Evolutionary conservation across 2,113 vertebrate species (phyloP), one percentile per base, ranked within the genome.

Genomic region (Gasterosteus nipponicus): DNA sequence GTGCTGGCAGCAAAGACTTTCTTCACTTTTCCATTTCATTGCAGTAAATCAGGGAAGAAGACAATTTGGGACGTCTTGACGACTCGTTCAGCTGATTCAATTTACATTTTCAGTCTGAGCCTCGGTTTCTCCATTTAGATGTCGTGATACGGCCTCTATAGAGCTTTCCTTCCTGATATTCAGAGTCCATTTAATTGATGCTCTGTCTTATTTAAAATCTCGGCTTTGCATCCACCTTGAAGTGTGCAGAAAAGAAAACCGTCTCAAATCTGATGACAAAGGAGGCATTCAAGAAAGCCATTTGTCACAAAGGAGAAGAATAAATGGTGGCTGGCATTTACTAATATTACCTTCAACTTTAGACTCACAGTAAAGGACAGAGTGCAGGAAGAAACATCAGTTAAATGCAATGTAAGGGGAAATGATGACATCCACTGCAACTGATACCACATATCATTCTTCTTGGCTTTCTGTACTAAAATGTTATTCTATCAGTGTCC

Each of bases 141-240:
- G 61, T 44, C 16, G 54, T 49, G 60, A 79, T 71, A n/a, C 41
- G 31, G 33, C 11, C 46, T 66, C 70, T 78, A 42, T 56, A 3
- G 73, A 70, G 79, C 47, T 62, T 82, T 76, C 44, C 56, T 2
- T 71, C 19, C 57, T 57, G 57, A 69, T 76, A 39, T 41, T 56
- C 51, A 9, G 14, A 11, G 51, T 60, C 71, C 65, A 77, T 83
- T 85, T 90, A 88, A 91, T 89, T 88, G 82, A 75, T 82, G 87
- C 56, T 49, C 12, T 2, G 26, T 77, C 75, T 90, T 86, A 76
- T 86, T 78, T 68, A 38, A 77, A 70, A 75, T 72, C 86, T 68
- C 49, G 57, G 58, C 61, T 54, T 54, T 67, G 63, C 33, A 65
- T 75, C 68, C 63, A 68, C 18, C 44, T 1, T 59, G 78, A 77